Evolutionary conservation across 2,797 vertebrate species (phyloP), one percentile per base, ranked within the genome.

Genomic region (Silurus lanzhouensis): DNA sequence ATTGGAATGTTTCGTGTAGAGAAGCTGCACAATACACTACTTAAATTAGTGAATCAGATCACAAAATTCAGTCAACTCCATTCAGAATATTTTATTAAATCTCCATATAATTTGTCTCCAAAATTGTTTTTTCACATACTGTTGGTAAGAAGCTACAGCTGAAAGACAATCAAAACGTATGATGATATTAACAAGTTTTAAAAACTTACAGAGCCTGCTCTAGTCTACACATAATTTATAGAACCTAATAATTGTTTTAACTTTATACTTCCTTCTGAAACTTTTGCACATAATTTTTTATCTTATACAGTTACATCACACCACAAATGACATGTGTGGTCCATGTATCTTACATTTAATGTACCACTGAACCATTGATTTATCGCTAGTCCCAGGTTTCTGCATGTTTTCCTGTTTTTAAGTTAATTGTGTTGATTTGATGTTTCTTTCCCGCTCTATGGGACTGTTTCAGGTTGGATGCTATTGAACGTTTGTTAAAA

Each of bases 61-160:
- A 74, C 9, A 76, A 84, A 76, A 38, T 55, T 57, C 46, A 84
- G 8, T 25, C 2, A 19, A n/a, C n/a, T 46, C 22, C 55, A 82
- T 93, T 89, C 87, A 89, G 88, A 94, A 93, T 91, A 93, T 90
- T 95, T 95, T 95, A 95, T 94, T 95, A 92, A 92, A 88, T 91
- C 91, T 88, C 88, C 90, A 76, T 83, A 84, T 76, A 75, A 89
- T 92, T 89, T 91, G 92, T 92, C 48, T 52, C 48, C 48, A 90
- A 91, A 87, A 94, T 93, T 91, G 70, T 87, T 86, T 92, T 72
- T 88, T 86, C 86, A 86, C 87, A 85, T 88, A 90, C 85, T 92
- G 88, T 92, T 90, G 92, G 94, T 94, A 93, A 94, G 91, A 91
- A 90, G 90, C 94, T 95, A 95, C 93, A 93, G 92, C 92, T 91